A percentile compares a stretch with the other conserved stretches of the same genome.
These are phyloP conservation scores for Hyppa rectilinea DNA, from an alignment of 2,888 invertebrate genomes.

Conservation along the genomic window DNA sequence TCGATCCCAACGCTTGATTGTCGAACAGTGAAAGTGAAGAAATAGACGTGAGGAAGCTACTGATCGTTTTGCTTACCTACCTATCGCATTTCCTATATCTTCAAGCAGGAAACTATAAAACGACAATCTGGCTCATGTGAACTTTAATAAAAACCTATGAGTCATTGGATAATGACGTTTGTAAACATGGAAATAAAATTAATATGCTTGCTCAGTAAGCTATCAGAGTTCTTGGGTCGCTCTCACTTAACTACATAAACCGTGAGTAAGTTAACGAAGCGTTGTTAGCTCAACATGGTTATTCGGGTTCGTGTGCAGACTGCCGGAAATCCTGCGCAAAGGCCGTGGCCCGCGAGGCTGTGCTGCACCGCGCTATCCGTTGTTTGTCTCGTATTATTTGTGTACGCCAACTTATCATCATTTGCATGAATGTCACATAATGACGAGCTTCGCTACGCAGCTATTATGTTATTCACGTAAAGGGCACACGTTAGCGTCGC, in stretches of 20 bases:
- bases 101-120: conserved; percentile 53
- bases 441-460: conserved; percentile 53
- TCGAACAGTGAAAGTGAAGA: conserved; percentile 80
- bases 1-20: conserved; percentile 69
- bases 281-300: conserved; percentile 71
- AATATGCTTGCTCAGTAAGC: neutral
- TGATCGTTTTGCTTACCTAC: conserved; percentile 68
- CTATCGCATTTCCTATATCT: conserved; percentile 62
- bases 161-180: conserved; percentile 32
- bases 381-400: conserved; percentile 69
- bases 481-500: conserved; percentile 9
- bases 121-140: conserved; percentile 39
- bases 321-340: conserved; percentile 89
- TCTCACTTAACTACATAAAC: conserved; percentile 37
- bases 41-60: conserved; percentile 78
- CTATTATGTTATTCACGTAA: conserved; percentile 30
- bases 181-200: conserved; percentile 29
- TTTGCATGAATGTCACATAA: conserved; percentile 68
- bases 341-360: conserved; percentile 82
- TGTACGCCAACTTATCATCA: conserved; percentile 67
- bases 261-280: conserved; percentile 65
- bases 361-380: conserved; percentile 67
- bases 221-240: conserved; percentile 17
- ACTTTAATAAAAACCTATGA: conserved; percentile 40
- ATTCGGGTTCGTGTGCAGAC: conserved; percentile 79